Evolutionary conservation across 2,888 invertebrate genomes (phyloP).

Genomic region (Pristionchus mayeri): DNA sequence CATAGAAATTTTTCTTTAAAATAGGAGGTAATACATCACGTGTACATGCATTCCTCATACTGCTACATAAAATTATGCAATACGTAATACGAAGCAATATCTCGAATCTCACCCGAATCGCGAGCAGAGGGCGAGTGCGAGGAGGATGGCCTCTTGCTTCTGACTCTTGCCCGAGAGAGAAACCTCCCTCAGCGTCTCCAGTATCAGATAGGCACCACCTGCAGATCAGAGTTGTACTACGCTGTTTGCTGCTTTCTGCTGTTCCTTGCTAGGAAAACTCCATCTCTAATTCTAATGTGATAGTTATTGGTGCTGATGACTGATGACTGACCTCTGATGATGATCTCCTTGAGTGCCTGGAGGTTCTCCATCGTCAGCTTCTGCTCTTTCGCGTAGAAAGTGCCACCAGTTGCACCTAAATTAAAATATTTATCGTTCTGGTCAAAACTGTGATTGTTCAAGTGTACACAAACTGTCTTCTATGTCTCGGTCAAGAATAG

Average conservation of each 20-base stretch:
- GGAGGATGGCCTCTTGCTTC: conserved; percentile 79
- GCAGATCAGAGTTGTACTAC: too few relatives aligned
- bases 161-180: conserved; percentile 77
- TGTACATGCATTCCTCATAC: too few relatives aligned
- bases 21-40: too few relatives aligned
- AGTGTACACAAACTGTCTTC: too few relatives aligned
- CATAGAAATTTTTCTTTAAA: too few relatives aligned
- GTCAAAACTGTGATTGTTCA: too few relatives aligned
- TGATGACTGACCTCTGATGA: conserved; percentile 63
- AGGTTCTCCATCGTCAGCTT: conserved; percentile 76
- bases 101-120: conserved; percentile 73
- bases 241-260: not conserved
- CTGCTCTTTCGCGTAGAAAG: conserved; percentile 73
- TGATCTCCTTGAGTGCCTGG: conserved; percentile 72
- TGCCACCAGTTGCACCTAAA: conserved; percentile 71
- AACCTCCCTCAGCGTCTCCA: conserved; percentile 73
- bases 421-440: not conserved
- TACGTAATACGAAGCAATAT: not conserved
- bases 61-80: not conserved
- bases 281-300: not conserved
- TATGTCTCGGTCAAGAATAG: too few relatives aligned
- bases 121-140: conserved; percentile 82
- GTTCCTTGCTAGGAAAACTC: not conserved
- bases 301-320: not conserved
- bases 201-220: conserved; percentile 75